Evolutionary conservation across 2,888 invertebrate species (phyloP), one percentile per base, ranked within the genome.

Genomic region (Thereva nobilitata): DNA sequence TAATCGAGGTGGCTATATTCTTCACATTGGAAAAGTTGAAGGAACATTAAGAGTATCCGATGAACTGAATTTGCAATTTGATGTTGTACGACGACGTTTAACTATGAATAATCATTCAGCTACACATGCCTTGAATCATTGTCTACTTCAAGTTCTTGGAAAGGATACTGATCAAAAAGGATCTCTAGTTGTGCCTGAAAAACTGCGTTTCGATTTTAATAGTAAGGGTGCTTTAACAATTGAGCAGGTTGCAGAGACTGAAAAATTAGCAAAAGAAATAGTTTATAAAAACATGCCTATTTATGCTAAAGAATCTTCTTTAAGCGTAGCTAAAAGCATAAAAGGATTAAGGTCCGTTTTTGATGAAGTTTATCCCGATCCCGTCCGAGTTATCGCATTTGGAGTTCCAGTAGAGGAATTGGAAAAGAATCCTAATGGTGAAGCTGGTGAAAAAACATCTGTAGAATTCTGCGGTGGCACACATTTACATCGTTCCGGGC

Each of bases 401-500:
- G 99, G 98, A 23, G 86, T 96, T 49, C 89, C 97, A 0, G 91
- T 99, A 5, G 96, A 97, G 73, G 86, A 92, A 52, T 84, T 99
- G 50, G 90, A 96, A 77, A 84, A 85, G 37, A 90, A 98, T 82
- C 97, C 98, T 0, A 86, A 90, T 64, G 87, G 91, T 34, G 86
- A 88, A 23, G 87, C 85, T 47, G 97, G 92, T 1, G 86, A 86
- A 57, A 84, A 89, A 68, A 97, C 97, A 0, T 97, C 98, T 2
- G 93, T 99, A 5, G 99, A 99, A 83, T 99, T 99, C 83, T 99
- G 99, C 81, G 99, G 99, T 67, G 99, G 99, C 73, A 99, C 99
- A 5, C 98, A 98, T 84, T 85, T 98, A 67, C 87, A 89, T 74
- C 88, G 90, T 73, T 91, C 96, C 23, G 92, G 95, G 0, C 97